Conservation (phyloP, 2,888 invertebrate species). For the Ophion slaviceki region DNA sequence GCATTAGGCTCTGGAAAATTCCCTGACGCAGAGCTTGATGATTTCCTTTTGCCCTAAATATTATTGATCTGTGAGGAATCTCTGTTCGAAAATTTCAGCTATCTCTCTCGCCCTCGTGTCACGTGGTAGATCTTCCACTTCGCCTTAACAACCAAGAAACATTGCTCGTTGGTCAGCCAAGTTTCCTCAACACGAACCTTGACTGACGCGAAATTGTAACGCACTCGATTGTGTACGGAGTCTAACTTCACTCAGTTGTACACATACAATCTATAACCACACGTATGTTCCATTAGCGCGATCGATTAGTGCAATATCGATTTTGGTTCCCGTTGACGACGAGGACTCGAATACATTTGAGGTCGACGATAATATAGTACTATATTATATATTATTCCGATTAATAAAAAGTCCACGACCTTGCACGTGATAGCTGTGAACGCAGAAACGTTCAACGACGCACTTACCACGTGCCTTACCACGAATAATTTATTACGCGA, state of each 20-base stretch:
- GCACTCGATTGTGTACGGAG: background rate
- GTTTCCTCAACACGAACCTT: background rate
- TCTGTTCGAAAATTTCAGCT: no score
- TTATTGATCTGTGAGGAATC: no score
- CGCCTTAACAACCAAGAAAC: no score
- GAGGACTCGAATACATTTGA: conserved; percentile 50
- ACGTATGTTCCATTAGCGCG: conserved; percentile 34
- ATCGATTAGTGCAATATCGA: conserved; percentile 59
- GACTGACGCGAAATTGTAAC: background rate
- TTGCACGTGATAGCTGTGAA: background rate
- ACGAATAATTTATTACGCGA: conserved; percentile 1
- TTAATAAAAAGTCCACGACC: conserved; percentile 8
- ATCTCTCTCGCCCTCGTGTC: no score
- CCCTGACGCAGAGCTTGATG: no score
- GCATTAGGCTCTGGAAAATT: no score
- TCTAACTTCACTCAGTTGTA: background rate
- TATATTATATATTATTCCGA: conserved; percentile 1
- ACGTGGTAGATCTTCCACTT: no score
- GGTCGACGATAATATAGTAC: conserved; percentile 30
- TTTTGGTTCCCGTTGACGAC: conserved; percentile 39
- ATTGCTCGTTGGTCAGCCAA: no score
- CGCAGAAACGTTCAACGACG: conserved; percentile 13
- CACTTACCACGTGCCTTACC: background rate
- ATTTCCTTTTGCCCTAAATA: no score
- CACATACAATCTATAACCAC: background rate